Evolutionary conservation across 2,888 invertebrate genomes (phyloP), one percentile per base, ranked within the genome.

Genomic region (Chymomyza procnemis): DNA sequence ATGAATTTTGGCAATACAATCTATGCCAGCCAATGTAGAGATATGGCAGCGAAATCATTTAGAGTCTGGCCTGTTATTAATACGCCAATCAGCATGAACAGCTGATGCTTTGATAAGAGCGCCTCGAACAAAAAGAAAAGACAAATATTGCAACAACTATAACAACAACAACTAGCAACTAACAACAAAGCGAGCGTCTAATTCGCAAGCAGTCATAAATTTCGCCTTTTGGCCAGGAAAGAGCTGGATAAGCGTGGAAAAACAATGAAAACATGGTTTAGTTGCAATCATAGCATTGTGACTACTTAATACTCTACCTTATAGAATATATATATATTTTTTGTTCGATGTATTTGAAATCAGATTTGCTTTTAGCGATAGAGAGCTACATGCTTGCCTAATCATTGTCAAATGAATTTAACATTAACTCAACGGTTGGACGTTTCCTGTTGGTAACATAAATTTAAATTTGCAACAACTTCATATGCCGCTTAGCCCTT

Each of bases 171-270:
- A 47, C 50, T 50, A 48, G 0, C 34, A 16, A 41, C 4, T 54
- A 64, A 58, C 54, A 50, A 50, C 18, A 18, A 54, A 1, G 2
- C 21, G 30, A 26, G 56, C 5, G 14, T 62, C 73, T 67, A 75
- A 75, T 73, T 75, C 79, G 56, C 69, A 79, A 74, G 73, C 71
- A 71, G 75, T 80, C 78, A 78, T 80, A 82, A 82, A 80, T 82
- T 76, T 79, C n/a, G 69, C 71, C 70, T 52, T 26, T 41, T 34
- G 73, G 79, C 64, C 56, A 59, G 57, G 61, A 41, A 18, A 30
- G 50, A 55, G 46, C 54, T 18, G 46, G 1, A 2, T 55, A 65
- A 16, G 50, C 50, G 64, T 34, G 9, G n/a, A 26, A 26, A 8
- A 26, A 26, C 4, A 26, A 26, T 26, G 26, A 26, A 26, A 6